Evolutionary conservation across 1,140 invertebrate genomes (phyloP), one percentile per base, ranked within the genome.

Genomic region (Drosophila lini): DNA sequence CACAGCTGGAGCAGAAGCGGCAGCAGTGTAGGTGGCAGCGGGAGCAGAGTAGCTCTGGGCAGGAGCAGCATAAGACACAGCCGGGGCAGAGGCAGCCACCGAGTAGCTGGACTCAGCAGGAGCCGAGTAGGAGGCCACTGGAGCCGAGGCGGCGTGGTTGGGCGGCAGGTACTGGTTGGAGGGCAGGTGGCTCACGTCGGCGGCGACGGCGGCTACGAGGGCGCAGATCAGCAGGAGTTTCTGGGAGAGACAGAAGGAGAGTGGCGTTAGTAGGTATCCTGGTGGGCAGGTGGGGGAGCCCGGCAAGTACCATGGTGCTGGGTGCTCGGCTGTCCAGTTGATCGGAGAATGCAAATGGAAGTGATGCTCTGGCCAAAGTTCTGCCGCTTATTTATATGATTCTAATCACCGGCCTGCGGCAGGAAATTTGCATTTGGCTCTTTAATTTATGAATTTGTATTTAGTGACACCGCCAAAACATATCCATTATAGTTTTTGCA

Each of bases 361-460:
- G 78, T 91, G 89, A 91, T 91, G 63, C 78, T 78, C 60, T 78
- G 48, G 22, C 44, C 58, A 55, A 55, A 40, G 22, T 76, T 90
- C 52, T 68, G 65, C 32, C 57, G 70, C 53, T 81, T 90, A 83
- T 90, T 90, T 90, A 90, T 90, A 90, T 90, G 86, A 82, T 90
- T 90, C 82, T 90, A 81, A 81, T 81, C 75, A 53, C 41, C 50
- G 61, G 42, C 45, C 56, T 75, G 78, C 62, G 65, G 34, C 71
- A 53, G 56, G 62, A 81, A 81, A 89, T 84, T 89, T 75, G 85
- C 85, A 90, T 89, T 84, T 70, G 58, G 42, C 63, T 75, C 70
- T 84, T 79, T 81, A 89, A 90, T 89, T 89, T 85, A 89, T 88
- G 80, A 77, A 83, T 89, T 88, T 84, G 74, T 57, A 74, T 88